phyloP scores from a whole-genome alignment of 2,113 vertebrate genomes.

The Saimiri boliviensis region DNA sequence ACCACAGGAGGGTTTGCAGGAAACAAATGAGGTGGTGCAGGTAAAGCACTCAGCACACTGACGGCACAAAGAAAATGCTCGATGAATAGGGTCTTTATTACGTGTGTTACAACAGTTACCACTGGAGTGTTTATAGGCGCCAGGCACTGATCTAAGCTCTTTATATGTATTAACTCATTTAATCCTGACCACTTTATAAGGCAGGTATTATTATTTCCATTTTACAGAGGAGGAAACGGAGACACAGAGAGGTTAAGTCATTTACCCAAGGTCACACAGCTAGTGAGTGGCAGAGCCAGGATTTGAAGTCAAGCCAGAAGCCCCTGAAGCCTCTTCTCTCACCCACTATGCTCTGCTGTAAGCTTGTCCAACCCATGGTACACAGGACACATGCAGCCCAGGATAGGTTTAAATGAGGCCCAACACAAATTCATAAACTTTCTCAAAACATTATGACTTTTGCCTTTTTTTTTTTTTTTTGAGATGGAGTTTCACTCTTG shows the following conservation, averaged over 20 bases:
- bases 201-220: not conserved
- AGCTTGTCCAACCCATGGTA: no score
- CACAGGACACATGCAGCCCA: no score
- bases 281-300: not conserved
- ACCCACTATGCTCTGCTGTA: not conserved
- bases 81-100: not conserved
- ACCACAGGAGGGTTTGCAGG: not conserved
- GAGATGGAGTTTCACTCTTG: no score
- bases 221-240: not conserved
- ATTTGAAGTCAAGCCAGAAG: not conserved
- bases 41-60: not conserved
- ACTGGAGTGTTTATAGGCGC: not conserved
- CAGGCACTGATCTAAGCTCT: not conserved
- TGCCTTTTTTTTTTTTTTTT: no score
- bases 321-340: not conserved
- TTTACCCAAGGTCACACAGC: not conserved
- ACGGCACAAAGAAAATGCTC: not conserved
- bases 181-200: not conserved
- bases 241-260: not conserved
- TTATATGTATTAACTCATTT: not conserved
- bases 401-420: no score
- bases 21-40: not conserved
- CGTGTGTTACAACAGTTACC: not conserved
- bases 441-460: no score
- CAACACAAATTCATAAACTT: no score